Conservation (phyloP, 2,888 invertebrate species). For the Drosophila falleni region DNA sequence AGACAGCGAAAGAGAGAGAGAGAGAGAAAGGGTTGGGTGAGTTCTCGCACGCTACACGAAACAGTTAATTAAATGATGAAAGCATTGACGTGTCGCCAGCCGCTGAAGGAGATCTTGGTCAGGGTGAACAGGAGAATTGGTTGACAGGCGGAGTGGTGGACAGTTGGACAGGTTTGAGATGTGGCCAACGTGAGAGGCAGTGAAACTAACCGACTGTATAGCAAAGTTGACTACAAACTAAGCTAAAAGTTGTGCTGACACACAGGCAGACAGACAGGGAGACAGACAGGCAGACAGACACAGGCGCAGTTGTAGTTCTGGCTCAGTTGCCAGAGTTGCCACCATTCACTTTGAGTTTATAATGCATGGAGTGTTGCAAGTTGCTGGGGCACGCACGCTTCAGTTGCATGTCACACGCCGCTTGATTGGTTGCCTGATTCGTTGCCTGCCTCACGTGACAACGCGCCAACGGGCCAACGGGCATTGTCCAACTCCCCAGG, state of each 20-base stretch:
- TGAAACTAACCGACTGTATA: conserved; percentile 35
- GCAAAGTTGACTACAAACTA: conserved; percentile 39
- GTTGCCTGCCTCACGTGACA: conserved; percentile 65
- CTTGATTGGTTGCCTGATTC: conserved; percentile 79
- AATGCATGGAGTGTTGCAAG: conserved; percentile 53
- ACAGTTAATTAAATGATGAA: conserved; percentile 82
- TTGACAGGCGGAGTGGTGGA: neutral
- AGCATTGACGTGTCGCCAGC: conserved; percentile 75
- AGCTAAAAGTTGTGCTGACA: conserved; percentile 38
- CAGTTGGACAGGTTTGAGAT: conserved; percentile 10
- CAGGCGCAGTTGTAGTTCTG: neutral
- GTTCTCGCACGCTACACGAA: conserved; percentile 55
- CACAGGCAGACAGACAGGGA: conserved; percentile 11
- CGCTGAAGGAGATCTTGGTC: conserved; percentile 2
- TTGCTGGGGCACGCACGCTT: conserved; percentile 67
- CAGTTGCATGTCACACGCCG: conserved; percentile 80
- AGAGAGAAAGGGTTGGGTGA: conserved; percentile 2
- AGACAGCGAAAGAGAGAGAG: conserved; percentile 1
- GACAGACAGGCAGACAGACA: neutral
- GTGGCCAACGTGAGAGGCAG: conserved; percentile 25
- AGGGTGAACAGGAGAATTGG: neutral
- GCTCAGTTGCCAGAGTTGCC: conserved; percentile 22
- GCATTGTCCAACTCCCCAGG: conserved; percentile 45
- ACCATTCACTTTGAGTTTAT: conserved; percentile 49
- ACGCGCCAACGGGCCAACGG: conserved; percentile 26